Base-by-base conservation (phyloP, 2,888 invertebrate genomes). In the Dasysyrphus albostriatus region DNA sequence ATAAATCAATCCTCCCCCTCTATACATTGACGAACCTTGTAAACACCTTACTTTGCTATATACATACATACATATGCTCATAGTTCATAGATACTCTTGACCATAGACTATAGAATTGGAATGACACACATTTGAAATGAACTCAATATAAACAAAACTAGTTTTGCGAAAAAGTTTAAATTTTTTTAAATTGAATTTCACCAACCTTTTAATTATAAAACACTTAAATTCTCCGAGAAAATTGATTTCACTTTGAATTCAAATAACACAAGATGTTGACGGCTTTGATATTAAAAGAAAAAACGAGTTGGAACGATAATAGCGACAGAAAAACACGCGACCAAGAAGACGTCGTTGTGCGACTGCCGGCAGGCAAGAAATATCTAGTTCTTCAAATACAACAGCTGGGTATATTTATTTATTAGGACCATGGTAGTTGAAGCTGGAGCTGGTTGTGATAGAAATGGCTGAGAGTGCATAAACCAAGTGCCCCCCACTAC, bases 401-500 rank as follows among this genome's bases (percentile, higher is more conserved):
- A 67, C 63, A 74, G 82, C 77, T 82, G 61, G 70, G 63, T 82
- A 78, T 85, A 85, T 85, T 85, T 85, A 85, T 85, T 85, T 85
- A 85, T 85, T 73, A 70, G 74, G 77, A 78, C 76, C 61, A 61
- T 56, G 63, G 16, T 42, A 7, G 7, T 19, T 37, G 32, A 63
- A 16, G 47, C 47, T 65, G n/a, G 63, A 9, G n/a, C 44, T 65
- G 44, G 29, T 44, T 16, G 24, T 77, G 72, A 75, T 83, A 65
- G 63, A 63, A 74, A 58, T 42, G 61, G 39, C 54, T 72, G 72
- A 59, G 74, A 75, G 63, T 75, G 75, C 80, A 80, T 54, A 51
- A 63, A 56, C 19, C 39, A 12, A 49, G 14, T 39, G 44, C 44
- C 39, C 74, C 74, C 67, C 69, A 32, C 85, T 63, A 85, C 85